Evolutionary conservation across 2,797 vertebrate species (phyloP), one percentile per base, ranked within the genome.

Genomic region (Coregonus suidteri): DNA sequence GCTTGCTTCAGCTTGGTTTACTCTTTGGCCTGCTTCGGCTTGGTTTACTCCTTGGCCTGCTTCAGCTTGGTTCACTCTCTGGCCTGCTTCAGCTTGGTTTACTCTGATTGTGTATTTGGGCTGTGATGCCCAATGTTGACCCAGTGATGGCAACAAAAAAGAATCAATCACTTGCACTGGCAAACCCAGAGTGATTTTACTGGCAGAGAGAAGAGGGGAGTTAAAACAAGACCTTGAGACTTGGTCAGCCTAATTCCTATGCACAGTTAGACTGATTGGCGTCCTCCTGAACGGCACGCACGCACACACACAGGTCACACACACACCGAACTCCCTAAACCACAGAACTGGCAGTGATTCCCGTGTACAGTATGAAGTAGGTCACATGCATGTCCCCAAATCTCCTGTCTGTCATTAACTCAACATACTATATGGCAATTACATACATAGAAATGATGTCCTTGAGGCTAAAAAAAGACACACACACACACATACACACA

Each of bases 191-290:
- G 31, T 34, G 31, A 34, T 34, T 34, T 2, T 2, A 34, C 31
- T 34, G 31, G 31, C 31, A 34, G 31, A 34, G 31, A 34, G 31
- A 34, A 34, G 31, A 34, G 2, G 31, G 3, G 31, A 34, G 31
- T 34, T 34, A 34, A 34, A 34, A 34, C 31, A 34, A 34, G 31
- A 34, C 1, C 31, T 34, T 2, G 31, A 34, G 31, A 34, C 31
- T 18, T 64, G 2, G 3, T n/a, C n/a, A 30, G 9, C 20, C 77
- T 70, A 72, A 74, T 74, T 74, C 76, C 25, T 25, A 25, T 25
- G 25, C 25, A 25, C 25, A 79, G 83, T 34, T 71, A 72, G 64
- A 85, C 16, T 0, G 52, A 83, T 77, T 73, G 72, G n/a, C 41
- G 25, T 73, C 20, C 75, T 86, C 67, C 73, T 78, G 69, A 65